Evolutionary conservation across 2,797 vertebrate genomes (phyloP).

Genomic region (Peromyscus nudipes): DNA sequence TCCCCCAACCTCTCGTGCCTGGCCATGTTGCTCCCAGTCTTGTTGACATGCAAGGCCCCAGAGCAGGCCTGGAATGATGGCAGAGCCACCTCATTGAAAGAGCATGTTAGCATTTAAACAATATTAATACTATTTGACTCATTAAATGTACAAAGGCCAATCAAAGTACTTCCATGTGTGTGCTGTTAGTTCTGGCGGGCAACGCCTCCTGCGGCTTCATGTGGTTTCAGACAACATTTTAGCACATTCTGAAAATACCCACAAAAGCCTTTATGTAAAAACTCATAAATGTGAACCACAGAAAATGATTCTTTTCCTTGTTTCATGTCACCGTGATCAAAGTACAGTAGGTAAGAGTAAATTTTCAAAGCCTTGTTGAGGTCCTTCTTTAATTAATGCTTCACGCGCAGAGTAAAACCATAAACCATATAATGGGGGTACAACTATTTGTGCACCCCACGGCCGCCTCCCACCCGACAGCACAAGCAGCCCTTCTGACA

Average conservation of each 20-base stretch:
- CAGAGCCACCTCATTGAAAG: constrained; percentile 83
- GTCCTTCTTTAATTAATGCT: constrained; percentile 85
- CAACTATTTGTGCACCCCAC: constrained; percentile 45
- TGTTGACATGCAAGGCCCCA: constrained; percentile 52
- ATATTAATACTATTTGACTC: constrained; percentile 89
- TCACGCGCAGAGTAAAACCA: constrained; percentile 71
- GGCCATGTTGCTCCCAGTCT: background rate
- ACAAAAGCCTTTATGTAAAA: constrained; percentile 91
- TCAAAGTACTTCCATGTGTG: constrained; percentile 89
- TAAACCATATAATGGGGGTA: constrained; percentile 76
- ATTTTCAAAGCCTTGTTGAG: constrained; percentile 82
- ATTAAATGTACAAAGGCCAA: constrained; percentile 87
- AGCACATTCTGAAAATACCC: constrained; percentile 92
- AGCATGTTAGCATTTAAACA: constrained; percentile 87
- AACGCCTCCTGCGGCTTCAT: constrained; percentile 85
- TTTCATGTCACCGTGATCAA: constrained; percentile 89
- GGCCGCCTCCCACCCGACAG: background rate
- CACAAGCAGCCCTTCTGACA: background rate
- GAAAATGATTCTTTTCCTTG: constrained; percentile 85
- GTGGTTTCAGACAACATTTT: constrained; percentile 90
- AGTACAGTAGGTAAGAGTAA: constrained; percentile 87
- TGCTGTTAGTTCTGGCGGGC: constrained; percentile 87
- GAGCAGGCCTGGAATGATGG: constrained; percentile 62
- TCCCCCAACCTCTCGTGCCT: background rate
- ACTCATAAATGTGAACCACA: constrained; percentile 89